Evolutionary conservation across 2,113 vertebrate species (phyloP).

Genomic region (Myodes glareolus): DNA sequence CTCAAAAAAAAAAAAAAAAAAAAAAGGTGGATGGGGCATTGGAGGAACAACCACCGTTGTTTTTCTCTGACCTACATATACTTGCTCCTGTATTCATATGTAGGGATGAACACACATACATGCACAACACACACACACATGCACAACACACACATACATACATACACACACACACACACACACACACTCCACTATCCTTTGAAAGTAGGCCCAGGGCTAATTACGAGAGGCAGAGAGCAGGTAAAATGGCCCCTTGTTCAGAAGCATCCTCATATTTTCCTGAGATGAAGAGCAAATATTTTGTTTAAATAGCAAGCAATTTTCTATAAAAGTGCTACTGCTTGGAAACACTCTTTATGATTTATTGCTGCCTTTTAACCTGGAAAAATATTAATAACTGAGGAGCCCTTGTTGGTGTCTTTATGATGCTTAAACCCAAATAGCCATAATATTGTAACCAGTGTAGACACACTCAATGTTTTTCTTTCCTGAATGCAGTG

Average conservation of each 20-base stretch:
- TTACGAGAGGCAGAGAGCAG: slow-evolving; percentile 68
- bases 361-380: slow-evolving; percentile 82
- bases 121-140: not conserved
- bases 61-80: not conserved
- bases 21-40: not conserved
- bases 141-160: not conserved
- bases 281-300: slow-evolving; percentile 82
- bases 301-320: slow-evolving; percentile 83
- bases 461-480: slow-evolving; percentile 73
- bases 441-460: slow-evolving; percentile 78
- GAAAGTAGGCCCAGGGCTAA: slow-evolving; percentile 67
- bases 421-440: slow-evolving; percentile 79
- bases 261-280: slow-evolving; percentile 77
- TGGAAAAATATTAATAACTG: slow-evolving; percentile 83
- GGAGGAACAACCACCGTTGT: not conserved
- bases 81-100: not conserved
- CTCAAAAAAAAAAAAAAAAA: not conserved
- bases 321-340: slow-evolving; percentile 82
- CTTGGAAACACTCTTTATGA: slow-evolving; percentile 78
- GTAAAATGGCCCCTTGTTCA: slow-evolving; percentile 77
- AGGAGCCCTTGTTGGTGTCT: slow-evolving; percentile 79
- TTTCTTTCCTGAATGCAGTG: slow-evolving; percentile 76
- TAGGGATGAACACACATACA: not conserved
- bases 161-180: too few relatives aligned
- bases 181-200: not conserved